Percentiles rank a stretch among this genome's conserved stretches.
phyloP scores from a whole-genome alignment of 2,113 vertebrate species.

The Periophthalmodon schlosseri region DNA sequence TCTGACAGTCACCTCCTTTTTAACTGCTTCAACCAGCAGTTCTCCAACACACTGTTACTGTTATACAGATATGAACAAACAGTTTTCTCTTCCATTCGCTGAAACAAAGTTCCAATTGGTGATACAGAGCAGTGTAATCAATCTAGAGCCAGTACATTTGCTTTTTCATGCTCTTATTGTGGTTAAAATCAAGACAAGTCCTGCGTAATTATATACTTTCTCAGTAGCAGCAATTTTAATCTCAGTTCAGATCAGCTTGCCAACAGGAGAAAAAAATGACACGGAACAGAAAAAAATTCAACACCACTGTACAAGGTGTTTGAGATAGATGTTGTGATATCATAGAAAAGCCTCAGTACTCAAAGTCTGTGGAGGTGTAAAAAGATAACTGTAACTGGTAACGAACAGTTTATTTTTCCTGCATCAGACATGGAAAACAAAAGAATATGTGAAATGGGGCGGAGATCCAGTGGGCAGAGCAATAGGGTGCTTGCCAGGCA shows the following conservation, averaged over 20 bases:
- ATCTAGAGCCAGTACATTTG: conserved; percentile 55
- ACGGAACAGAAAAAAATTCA: conserved; percentile 1
- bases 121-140: conserved; percentile 56
- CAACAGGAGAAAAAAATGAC: background rate
- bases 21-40: conserved; percentile 36
- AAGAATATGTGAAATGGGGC: conserved; percentile 18
- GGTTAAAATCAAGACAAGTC: conserved; percentile 50
- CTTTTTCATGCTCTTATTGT: conserved; percentile 58
- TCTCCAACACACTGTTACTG: conserved; percentile 40
- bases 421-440: conserved; percentile 10
- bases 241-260: background rate
- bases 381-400: background rate
- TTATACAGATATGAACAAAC: conserved; percentile 35
- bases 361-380: background rate
- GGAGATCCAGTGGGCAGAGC: conserved; percentile 26
- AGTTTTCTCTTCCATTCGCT: conserved; percentile 16
- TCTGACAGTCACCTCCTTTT: conserved; percentile 55
- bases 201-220: conserved; percentile 54
- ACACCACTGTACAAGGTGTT: conserved; percentile 7
- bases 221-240: conserved; percentile 55
- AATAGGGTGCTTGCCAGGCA: conserved; percentile 69
- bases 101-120: conserved; percentile 25
- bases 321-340: background rate
- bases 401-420: background rate
- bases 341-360: background rate